phyloP scores from a whole-genome alignment of 2,797 vertebrate species.

The Sebastes elongatus region DNA sequence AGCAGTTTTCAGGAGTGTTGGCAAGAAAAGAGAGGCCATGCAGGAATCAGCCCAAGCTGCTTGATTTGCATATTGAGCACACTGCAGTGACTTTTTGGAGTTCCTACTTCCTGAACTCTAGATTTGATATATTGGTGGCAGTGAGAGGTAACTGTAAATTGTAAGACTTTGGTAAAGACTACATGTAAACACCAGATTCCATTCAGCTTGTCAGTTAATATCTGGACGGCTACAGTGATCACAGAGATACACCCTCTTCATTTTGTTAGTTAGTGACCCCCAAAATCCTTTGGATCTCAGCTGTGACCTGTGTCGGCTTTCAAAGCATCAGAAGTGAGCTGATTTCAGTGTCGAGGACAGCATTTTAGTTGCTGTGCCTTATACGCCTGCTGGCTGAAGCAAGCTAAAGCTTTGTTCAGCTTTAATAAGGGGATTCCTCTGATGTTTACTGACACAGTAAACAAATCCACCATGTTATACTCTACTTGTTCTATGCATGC shows the following conservation, averaged over 20 bases:
- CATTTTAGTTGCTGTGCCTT: background rate
- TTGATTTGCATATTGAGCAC: no score
- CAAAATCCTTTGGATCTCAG: background rate
- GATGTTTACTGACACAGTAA: background rate
- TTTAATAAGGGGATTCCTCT: background rate
- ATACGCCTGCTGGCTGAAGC: background rate
- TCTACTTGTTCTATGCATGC: background rate
- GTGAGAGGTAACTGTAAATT: background rate
- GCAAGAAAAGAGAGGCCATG: no score
- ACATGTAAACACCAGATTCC: background rate
- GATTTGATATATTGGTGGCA: background rate
- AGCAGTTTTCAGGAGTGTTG: background rate
- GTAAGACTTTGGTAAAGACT: background rate
- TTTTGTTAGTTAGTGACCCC: background rate
- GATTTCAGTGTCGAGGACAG: background rate
- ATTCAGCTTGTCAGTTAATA: background rate
- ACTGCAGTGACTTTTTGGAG: background rate
- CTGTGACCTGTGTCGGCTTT: background rate
- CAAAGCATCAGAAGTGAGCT: background rate
- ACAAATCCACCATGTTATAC: background rate
- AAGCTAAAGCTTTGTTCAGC: background rate
- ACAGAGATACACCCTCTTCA: background rate
- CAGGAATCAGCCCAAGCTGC: no score
- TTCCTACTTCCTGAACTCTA: background rate
- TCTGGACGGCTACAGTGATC: background rate